Conservation (phyloP, 2,888 invertebrate genomes). For the Thumatha senex region DNA sequence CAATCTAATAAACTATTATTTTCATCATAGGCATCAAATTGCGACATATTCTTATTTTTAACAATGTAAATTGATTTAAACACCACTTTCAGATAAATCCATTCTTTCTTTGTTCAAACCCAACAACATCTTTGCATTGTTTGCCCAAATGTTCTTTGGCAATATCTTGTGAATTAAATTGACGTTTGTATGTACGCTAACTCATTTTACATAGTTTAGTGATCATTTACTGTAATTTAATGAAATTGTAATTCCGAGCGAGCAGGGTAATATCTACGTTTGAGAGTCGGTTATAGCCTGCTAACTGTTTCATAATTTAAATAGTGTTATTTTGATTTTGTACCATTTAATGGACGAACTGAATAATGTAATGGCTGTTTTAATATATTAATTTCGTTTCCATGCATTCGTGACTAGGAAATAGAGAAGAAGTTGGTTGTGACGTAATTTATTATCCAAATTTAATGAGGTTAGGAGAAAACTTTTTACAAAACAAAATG, state of each 20-base stretch:
- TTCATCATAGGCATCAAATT: too few species aligned
- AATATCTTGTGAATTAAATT: too few species aligned
- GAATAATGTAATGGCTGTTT: too few species aligned
- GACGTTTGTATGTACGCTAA: background rate
- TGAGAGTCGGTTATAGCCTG: background rate
- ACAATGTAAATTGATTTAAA: slow-evolving; percentile 13
- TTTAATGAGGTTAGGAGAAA: too few species aligned
- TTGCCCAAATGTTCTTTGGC: background rate
- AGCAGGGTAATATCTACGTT: background rate
- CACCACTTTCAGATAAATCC: background rate
- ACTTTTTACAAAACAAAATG: too few species aligned
- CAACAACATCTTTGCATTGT: slow-evolving; percentile 20
- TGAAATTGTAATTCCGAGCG: background rate
- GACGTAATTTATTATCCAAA: too few species aligned
- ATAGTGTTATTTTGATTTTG: too few species aligned
- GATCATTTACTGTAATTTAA: background rate
- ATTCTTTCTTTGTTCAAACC: slow-evolving; percentile 1
- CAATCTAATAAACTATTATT: too few species aligned
- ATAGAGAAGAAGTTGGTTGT: too few species aligned
- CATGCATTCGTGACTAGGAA: too few species aligned
- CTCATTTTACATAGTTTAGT: slow-evolving; percentile 6
- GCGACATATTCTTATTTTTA: background rate
- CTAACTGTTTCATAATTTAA: background rate
- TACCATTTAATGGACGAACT: too few species aligned
- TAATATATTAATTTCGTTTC: too few species aligned